Percentiles rank a stretch among this genome's conserved stretches.
Conservation (phyloP, 2,797 vertebrate species). For the Apodemus agrarius region DNA sequence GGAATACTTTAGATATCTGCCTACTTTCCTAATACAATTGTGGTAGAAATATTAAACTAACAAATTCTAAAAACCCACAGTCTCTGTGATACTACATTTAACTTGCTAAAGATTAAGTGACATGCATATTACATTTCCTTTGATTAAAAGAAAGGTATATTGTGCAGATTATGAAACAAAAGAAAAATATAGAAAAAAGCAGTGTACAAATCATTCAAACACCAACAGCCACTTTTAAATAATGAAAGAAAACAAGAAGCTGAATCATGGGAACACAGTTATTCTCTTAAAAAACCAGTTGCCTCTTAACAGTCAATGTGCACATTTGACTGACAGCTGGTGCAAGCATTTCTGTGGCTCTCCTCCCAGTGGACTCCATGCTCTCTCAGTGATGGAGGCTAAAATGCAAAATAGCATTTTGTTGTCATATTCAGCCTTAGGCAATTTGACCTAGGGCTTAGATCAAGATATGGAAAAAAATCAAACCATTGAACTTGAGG, state of each 20-base stretch:
- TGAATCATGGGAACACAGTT: conserved; percentile 1
- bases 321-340: not conserved
- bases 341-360: not conserved
- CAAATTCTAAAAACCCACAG: not conserved
- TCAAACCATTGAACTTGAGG: not conserved
- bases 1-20: conserved; percentile 27
- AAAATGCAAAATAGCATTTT: conserved; percentile 58
- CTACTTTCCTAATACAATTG: conserved; percentile 49
- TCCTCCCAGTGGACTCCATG: not conserved
- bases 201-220: not conserved
- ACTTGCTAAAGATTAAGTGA: not conserved
- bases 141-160: not conserved
- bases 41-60: not conserved
- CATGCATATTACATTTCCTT: conserved; percentile 30
- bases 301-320: not conserved
- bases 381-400: not conserved
- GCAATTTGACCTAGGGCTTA: conserved; percentile 18
- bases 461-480: conserved; percentile 47
- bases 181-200: not conserved
- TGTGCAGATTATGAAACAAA: not conserved
- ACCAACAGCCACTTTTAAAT: not conserved
- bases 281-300: conserved; percentile 1
- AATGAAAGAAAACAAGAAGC: not conserved
- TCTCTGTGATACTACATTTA: not conserved
- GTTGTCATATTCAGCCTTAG: conserved; percentile 44